Percentiles rank a stretch among this genome's conserved stretches.
Evolutionary conservation across 2,888 invertebrate species (phyloP).

Genomic region (Holacanthella duospinosa): DNA sequence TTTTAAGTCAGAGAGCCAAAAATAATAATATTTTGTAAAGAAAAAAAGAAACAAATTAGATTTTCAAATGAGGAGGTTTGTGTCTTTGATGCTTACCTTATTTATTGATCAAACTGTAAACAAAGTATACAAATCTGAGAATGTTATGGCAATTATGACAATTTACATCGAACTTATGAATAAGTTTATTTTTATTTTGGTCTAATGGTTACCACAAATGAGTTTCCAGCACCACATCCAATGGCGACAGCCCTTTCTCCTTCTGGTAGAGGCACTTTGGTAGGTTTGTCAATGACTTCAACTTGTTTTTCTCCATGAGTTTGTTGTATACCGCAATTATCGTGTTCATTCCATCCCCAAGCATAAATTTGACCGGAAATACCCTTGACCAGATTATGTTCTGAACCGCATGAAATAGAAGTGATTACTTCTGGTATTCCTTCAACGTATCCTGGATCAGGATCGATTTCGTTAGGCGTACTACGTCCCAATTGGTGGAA

Average conservation of each 20-base stretch:
- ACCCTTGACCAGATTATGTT: conserved; percentile 60
- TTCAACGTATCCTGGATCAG: conserved; percentile 19
- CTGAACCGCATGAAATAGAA: conserved; percentile 59
- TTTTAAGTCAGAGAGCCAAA: too few relatives aligned
- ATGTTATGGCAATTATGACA: too few relatives aligned
- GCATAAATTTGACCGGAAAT: conserved; percentile 55
- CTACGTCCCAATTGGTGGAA: conserved; percentile 62
- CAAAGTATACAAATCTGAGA: too few relatives aligned
- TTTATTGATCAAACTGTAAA: too few relatives aligned
- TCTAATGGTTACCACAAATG: conserved; percentile 42
- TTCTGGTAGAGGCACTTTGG: conserved; percentile 19
- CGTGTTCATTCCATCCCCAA: conserved; percentile 89
- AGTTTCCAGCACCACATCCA: conserved; percentile 48
- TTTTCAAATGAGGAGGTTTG: too few relatives aligned
- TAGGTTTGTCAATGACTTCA: conserved; percentile 19
- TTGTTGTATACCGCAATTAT: conserved; percentile 60
- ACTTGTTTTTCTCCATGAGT: conserved; percentile 38
- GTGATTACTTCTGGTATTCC: conserved; percentile 43
- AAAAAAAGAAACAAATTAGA: too few relatives aligned
- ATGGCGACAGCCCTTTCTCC: conserved; percentile 37
- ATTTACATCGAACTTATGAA: too few relatives aligned
- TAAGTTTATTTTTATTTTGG: too few relatives aligned
- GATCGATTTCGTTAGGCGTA: conserved; percentile 20
- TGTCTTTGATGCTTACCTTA: too few relatives aligned
- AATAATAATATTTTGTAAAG: too few relatives aligned